Evolutionary conservation across 2,113 vertebrate species (phyloP).

Genomic region (Turdus rufiventris): DNA sequence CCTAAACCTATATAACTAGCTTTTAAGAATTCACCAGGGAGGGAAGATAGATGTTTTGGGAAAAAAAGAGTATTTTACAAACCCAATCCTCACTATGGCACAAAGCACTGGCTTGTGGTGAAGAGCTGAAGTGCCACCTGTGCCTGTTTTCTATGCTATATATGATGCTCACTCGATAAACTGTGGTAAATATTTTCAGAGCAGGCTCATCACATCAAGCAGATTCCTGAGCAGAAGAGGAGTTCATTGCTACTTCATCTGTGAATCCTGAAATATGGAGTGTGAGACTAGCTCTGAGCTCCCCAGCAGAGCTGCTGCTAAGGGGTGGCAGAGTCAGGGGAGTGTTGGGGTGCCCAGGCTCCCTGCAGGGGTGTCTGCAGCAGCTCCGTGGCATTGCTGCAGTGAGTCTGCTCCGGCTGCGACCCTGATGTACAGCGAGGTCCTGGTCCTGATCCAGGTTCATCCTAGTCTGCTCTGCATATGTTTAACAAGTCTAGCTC

Average conservation of each 20-base stretch:
- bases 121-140: background rate
- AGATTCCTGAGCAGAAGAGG: background rate
- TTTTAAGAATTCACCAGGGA: background rate
- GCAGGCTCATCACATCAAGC: background rate
- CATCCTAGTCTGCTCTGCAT: background rate
- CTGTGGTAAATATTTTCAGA: conserved; percentile 26
- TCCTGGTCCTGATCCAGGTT: background rate
- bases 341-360: background rate
- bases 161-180: background rate
- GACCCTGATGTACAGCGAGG: background rate
- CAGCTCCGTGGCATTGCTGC: background rate
- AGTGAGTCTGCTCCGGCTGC: background rate
- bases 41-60: background rate
- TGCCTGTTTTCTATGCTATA: background rate
- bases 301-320: background rate
- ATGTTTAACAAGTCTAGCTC: background rate
- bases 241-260: background rate
- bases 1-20: background rate
- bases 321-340: background rate
- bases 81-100: background rate
- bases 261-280: conserved; percentile 42
- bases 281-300: background rate
- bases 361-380: background rate
- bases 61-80: background rate
- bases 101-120: background rate